Percentiles rank a stretch among this genome's conserved stretches.
Conservation (phyloP, 2,797 vertebrate genomes). For the Pseudotriccus pelzelni region DNA sequence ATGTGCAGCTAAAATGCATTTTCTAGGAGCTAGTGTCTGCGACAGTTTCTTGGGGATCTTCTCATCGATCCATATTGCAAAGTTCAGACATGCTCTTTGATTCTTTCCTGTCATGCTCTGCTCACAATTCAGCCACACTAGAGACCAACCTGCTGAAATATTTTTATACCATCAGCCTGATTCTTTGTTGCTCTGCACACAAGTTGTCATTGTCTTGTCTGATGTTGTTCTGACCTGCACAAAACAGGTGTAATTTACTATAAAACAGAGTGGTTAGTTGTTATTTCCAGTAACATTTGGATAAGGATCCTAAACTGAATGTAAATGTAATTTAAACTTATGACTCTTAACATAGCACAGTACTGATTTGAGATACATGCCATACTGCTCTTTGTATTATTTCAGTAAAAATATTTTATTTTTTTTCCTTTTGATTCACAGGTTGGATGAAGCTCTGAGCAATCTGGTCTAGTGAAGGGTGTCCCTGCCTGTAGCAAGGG, state of each 20-base stretch:
- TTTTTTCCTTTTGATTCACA: not conserved
- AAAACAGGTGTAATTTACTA: not conserved
- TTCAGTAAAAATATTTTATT: not conserved
- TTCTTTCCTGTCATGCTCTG: not conserved
- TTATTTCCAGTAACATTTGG: not conserved
- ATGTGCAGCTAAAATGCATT: not conserved
- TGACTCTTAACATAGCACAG: not conserved
- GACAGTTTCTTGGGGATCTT: not conserved
- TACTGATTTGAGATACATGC: not conserved
- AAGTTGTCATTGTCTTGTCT: not conserved
- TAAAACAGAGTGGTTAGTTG: not conserved
- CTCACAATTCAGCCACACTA: not conserved
- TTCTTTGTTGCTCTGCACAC: not conserved
- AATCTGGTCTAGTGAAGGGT: not conserved
- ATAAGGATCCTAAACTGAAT: not conserved
- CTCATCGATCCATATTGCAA: not conserved
- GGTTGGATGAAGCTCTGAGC: not conserved
- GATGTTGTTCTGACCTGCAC: not conserved
- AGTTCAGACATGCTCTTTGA: not conserved
- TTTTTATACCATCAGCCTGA: not conserved
- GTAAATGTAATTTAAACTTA: not conserved
- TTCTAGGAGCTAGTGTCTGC: not conserved
- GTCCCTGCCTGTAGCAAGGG: too few species aligned
- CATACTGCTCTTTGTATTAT: not conserved
- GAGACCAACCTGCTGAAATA: not conserved